These are phyloP conservation scores for Agonopterix alstromeriana DNA, from an alignment of 2,888 invertebrate genomes.

Conservation along the genomic window DNA sequence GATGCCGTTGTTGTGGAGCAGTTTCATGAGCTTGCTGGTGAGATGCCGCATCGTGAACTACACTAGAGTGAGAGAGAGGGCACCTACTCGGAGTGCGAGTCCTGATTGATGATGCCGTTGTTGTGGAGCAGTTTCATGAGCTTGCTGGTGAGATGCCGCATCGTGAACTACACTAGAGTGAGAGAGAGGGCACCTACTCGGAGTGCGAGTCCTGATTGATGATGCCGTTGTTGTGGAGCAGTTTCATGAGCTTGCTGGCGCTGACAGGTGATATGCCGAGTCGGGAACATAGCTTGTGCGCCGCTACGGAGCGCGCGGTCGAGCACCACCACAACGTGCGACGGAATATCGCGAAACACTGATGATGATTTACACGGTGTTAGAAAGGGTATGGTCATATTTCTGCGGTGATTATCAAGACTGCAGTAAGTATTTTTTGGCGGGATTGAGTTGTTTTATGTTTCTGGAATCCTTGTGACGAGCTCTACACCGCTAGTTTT, in stretches of 20 bases:
- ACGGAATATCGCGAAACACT: constrained; percentile 48
- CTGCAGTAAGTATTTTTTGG: neutral
- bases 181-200: constrained; percentile 25
- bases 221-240: constrained; percentile 28
- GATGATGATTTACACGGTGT: constrained; percentile 2
- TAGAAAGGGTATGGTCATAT: neutral
- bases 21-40: constrained; percentile 26
- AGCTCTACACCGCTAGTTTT: too few relatives aligned
- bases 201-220: constrained; percentile 13
- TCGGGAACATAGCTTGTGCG: constrained; percentile 13
- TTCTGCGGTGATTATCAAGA: neutral
- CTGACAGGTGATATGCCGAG: constrained; percentile 24
- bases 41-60: too few relatives aligned
- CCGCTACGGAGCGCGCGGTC: constrained; percentile 9
- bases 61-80: too few relatives aligned
- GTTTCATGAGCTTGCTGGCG: constrained; percentile 31
- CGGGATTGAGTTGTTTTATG: too few relatives aligned
- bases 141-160: too few relatives aligned
- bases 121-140: constrained; percentile 31
- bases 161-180: too few relatives aligned
- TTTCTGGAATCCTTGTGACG: too few relatives aligned
- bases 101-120: constrained; percentile 22
- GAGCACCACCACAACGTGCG: constrained; percentile 34
- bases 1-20: constrained; percentile 28
- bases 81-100: constrained; percentile 27